These are phyloP conservation scores for Chiloscyllium punctatum DNA, from an alignment of 2,797 vertebrate species.

Conservation along the genomic window DNA sequence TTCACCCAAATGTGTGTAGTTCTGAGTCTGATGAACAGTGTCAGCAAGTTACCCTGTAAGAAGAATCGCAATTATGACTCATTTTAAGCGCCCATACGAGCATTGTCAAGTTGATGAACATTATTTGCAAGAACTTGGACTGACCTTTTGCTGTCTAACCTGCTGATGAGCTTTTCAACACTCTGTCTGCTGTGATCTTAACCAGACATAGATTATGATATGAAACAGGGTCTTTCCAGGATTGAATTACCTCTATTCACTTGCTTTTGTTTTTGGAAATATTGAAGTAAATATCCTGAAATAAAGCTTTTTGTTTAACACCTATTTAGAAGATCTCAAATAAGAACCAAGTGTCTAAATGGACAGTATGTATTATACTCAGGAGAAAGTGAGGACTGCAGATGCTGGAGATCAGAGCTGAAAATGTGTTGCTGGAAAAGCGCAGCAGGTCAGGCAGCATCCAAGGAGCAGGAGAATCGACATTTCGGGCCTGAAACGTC, in stretches of 20 bases:
- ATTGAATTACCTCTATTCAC: neutral
- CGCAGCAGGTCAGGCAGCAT: too few species aligned
- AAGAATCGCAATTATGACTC: neutral
- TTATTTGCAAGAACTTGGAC: neutral
- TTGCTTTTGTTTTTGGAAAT: neutral
- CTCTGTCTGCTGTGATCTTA: neutral
- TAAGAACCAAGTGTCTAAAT: neutral
- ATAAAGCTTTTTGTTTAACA: neutral
- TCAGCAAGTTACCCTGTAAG: neutral
- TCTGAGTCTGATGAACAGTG: neutral
- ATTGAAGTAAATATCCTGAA: neutral
- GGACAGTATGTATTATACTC: neutral
- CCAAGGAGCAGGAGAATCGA: too few species aligned
- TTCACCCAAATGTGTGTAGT: neutral
- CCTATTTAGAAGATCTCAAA: neutral
- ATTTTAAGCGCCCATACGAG: neutral
- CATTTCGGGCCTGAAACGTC: too few species aligned
- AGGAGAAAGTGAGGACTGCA: neutral
- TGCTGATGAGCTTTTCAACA: neutral
- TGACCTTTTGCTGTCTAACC: neutral
- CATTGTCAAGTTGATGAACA: neutral
- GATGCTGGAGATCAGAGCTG: too few species aligned
- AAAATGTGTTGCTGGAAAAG: too few species aligned
- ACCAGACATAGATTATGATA: neutral
- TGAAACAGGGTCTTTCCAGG: neutral